Percentiles rank a stretch among this genome's conserved stretches.
These are phyloP conservation scores for Cherax destructor DNA, from an alignment of 1,140 invertebrate species.

Conservation along the genomic window DNA sequence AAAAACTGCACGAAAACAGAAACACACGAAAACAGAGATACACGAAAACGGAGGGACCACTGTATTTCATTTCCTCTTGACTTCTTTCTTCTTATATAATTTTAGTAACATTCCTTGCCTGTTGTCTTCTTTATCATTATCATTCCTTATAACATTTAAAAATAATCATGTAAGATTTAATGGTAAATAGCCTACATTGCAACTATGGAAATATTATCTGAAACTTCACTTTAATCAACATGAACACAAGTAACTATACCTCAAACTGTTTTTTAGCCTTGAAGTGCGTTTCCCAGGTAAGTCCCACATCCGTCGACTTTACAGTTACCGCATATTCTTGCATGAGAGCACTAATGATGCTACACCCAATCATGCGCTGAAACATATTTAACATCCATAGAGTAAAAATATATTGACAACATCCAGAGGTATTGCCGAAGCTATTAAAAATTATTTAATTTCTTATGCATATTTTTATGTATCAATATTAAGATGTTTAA, in stretches of 20 bases:
- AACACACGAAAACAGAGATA: too few species aligned
- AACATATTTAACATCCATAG: background rate
- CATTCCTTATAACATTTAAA: too few species aligned
- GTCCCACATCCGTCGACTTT: constrained; percentile 88
- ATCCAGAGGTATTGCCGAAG: too few species aligned
- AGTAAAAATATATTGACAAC: background rate
- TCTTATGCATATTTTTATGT: too few species aligned
- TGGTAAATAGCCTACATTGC: background rate
- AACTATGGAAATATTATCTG: background rate
- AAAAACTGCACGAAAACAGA: too few species aligned
- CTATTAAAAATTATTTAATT: too few species aligned
- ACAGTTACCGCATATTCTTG: constrained; percentile 92
- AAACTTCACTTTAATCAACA: background rate
- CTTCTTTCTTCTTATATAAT: too few species aligned
- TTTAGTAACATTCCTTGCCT: too few species aligned
- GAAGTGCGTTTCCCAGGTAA: constrained; percentile 91
- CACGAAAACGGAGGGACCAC: too few species aligned
- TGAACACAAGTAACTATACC: constrained; percentile 73
- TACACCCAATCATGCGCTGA: constrained; percentile 83
- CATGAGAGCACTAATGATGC: constrained; percentile 86
- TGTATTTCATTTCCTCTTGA: too few species aligned
- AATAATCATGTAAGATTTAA: background rate
- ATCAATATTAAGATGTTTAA: too few species aligned
- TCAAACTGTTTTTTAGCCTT: constrained; percentile 91
- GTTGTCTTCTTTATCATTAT: too few species aligned